Evolutionary conservation across 2,888 invertebrate genomes (phyloP).

Genomic region (Augochlorella aurata): DNA sequence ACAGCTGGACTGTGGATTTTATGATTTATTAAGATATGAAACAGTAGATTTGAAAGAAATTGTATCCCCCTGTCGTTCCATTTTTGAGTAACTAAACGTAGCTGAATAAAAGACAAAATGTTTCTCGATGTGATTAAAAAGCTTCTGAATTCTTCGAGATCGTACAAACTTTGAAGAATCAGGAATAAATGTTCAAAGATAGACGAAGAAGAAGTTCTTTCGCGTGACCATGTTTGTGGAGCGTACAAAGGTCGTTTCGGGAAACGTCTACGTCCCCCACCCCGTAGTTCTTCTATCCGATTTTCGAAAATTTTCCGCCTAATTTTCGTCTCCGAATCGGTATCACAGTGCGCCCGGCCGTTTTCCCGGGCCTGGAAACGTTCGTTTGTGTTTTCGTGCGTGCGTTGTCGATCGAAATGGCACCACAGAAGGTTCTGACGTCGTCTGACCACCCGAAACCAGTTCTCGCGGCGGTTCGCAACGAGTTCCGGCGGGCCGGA

Average conservation of each 20-base stretch:
- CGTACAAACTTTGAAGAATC: too few relatives aligned
- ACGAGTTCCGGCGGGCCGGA: slow-evolving; percentile 55
- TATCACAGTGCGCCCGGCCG: slow-evolving; percentile 57
- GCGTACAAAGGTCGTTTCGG: background rate
- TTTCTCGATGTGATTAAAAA: too few relatives aligned
- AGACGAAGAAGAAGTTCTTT: background rate
- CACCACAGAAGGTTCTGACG: slow-evolving; percentile 65
- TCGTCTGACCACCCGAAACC: slow-evolving; percentile 65
- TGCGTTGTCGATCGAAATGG: slow-evolving; percentile 67
- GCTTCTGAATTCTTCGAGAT: too few relatives aligned
- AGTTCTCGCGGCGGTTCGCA: slow-evolving; percentile 64
- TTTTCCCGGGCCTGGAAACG: slow-evolving; percentile 36
- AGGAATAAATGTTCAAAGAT: too few relatives aligned
- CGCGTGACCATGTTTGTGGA: background rate
- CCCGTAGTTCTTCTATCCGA: background rate
- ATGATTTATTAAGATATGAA: too few relatives aligned
- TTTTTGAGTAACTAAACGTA: too few relatives aligned
- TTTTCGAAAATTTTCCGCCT: background rate
- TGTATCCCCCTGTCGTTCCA: too few relatives aligned
- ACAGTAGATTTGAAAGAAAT: too few relatives aligned
- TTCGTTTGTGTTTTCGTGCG: slow-evolving; percentile 11
- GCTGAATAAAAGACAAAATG: too few relatives aligned
- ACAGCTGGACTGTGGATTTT: too few relatives aligned
- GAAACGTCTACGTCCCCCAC: background rate
- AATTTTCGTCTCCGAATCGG: slow-evolving; percentile 46